phyloP scores from a whole-genome alignment of 1,140 invertebrate species.

The Scylla paramamosain region DNA sequence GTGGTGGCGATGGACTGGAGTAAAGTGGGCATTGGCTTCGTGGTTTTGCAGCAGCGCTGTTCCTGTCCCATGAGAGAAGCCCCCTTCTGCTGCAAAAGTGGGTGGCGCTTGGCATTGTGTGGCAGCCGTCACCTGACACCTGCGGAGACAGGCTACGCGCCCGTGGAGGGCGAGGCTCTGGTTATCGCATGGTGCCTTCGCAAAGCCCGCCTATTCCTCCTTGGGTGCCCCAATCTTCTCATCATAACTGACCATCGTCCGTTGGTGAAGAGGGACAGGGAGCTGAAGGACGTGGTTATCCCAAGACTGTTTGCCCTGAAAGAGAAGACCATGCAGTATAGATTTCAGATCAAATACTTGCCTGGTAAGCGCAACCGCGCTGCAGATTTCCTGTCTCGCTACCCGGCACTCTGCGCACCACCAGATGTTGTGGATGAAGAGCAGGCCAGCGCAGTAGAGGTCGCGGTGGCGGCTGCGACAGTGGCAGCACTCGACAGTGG shows the following conservation, averaged over 20 bases:
- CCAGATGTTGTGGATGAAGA: neutral
- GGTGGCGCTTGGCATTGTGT: slow-evolving; percentile 42
- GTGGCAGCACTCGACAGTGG: neutral
- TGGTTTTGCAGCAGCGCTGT: too few species aligned
- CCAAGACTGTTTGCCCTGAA: too few species aligned
- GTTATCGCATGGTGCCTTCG: neutral
- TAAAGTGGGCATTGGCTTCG: too few species aligned
- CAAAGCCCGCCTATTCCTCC: neutral
- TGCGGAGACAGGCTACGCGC: neutral
- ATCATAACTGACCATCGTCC: neutral
- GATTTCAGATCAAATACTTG: neutral
- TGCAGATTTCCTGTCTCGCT: neutral
- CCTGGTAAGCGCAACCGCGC: neutral
- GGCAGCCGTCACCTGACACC: slow-evolving; percentile 48
- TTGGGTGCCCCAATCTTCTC: neutral
- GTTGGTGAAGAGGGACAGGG: neutral
- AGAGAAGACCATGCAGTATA: neutral
- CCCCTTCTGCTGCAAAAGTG: slow-evolving; percentile 14
- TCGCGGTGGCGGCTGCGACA: neutral
- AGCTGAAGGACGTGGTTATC: neutral
- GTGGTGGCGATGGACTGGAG: neutral
- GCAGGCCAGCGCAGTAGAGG: neutral
- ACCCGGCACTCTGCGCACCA: neutral
- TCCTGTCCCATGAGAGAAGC: neutral
- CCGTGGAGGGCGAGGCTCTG: neutral